Evolutionary conservation across 1,140 invertebrate species (phyloP), one percentile per base, ranked within the genome.

Genomic region (Drosophila ironensis): DNA sequence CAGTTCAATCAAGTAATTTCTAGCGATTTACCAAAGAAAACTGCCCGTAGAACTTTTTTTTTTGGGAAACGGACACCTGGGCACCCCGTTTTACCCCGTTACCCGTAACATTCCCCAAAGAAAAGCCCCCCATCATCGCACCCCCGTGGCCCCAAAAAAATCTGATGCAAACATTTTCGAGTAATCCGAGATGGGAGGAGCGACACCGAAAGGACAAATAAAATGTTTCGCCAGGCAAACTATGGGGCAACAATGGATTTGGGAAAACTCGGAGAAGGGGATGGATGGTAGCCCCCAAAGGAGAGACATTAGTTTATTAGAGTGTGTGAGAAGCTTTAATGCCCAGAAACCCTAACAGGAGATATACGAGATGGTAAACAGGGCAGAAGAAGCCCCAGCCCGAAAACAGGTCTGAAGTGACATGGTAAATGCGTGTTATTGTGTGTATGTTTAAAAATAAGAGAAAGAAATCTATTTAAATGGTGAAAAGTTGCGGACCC

Each of bases 261-360:
- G 42, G 67, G 50, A 47, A 16, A 28, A 25, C 28, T 22, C 27
- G 47, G 38, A 7, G 9, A 14, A 20, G 2, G 27, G 4, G n/a
- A 3, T 28, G n/a, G 54, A 38, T n/a, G 61, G 12, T 47, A 59
- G 22, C 74, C 75, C n/a, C 56, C 64, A 72, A 69, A 73, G 70
- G 50, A 61, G 63, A 50, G 60, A 68, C 80, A 82, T 82, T 84
- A 86, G 80, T 84, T 86, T 84, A 86, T 80, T 86, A 82, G 66
- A 81, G 48, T 48, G 28, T 72, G 57, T 57, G 50, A 35, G 73
- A 46, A 20, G 42, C 51, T 72, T 50, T 63, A 59, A 57, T 70
- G 53, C 66, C 52, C 38, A n/a, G 27, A 59, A 57, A 19, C 53
- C 53, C 30, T 35, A 57, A 47, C 42, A 50, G 8, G 30, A 63